Conservation (phyloP, 1,140 invertebrate genomes). For the Drosophila kohkoa region DNA sequence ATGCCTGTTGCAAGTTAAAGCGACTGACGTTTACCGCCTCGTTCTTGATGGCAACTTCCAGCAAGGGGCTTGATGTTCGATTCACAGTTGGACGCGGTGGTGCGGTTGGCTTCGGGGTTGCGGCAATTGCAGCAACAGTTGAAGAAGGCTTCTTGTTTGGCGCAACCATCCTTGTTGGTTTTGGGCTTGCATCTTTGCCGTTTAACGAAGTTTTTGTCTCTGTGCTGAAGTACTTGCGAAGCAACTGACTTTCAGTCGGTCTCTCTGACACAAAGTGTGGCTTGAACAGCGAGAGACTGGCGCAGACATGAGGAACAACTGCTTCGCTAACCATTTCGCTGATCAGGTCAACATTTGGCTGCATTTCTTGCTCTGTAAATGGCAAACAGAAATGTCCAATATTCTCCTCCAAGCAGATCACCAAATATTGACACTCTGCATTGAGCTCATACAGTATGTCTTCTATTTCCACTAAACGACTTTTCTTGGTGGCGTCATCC, state of each 20-base stretch:
- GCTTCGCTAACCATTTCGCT: slow-evolving; percentile 51
- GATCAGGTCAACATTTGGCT: slow-evolving; percentile 53
- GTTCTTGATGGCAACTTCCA: slow-evolving; percentile 1
- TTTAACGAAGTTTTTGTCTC: slow-evolving; percentile 4
- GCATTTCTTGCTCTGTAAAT: slow-evolving; percentile 54
- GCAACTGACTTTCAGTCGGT: slow-evolving; percentile 43
- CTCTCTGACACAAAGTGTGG: slow-evolving; percentile 51
- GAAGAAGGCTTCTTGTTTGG: slow-evolving; percentile 10
- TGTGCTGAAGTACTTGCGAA: slow-evolving; percentile 54
- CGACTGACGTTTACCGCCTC: slow-evolving; percentile 55
- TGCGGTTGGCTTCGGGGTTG: neutral
- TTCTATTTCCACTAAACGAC: slow-evolving; percentile 65
- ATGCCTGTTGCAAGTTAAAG: slow-evolving; percentile 55
- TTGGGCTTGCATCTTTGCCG: neutral
- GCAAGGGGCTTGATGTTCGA: neutral
- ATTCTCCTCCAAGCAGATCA: slow-evolving; percentile 62
- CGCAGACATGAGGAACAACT: slow-evolving; percentile 49
- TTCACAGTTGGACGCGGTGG: slow-evolving; percentile 18
- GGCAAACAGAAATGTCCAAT: slow-evolving; percentile 69
- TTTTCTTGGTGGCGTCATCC: slow-evolving; percentile 57
- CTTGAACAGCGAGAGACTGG: slow-evolving; percentile 9
- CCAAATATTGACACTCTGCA: slow-evolving; percentile 71
- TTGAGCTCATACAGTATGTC: slow-evolving; percentile 68
- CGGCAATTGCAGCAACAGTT: neutral
- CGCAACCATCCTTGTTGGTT: slow-evolving; percentile 15